These are phyloP conservation scores for Drosophila pseudoananassae DNA, from an alignment of 1,140 invertebrate genomes.

Conservation along the genomic window DNA sequence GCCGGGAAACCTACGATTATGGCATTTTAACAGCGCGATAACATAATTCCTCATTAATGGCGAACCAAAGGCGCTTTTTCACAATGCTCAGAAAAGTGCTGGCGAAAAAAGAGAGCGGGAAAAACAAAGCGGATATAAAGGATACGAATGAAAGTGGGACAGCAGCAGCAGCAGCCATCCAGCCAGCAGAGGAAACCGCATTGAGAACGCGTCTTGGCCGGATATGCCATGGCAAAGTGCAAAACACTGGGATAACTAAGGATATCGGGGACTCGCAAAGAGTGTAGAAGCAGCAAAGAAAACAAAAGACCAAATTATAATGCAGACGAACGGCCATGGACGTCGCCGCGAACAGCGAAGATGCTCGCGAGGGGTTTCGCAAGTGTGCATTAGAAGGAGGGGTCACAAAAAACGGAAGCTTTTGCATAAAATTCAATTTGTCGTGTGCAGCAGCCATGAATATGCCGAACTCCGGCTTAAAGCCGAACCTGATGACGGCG, in stretches of 20 bases:
- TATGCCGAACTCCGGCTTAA: constrained; percentile 68
- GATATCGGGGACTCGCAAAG: constrained; percentile 31
- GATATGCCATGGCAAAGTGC: constrained; percentile 59
- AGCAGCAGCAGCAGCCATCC: constrained; percentile 11
- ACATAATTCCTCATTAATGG: constrained; percentile 78
- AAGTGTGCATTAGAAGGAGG: constrained; percentile 29
- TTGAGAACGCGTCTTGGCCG: constrained; percentile 44
- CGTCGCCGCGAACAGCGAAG: constrained; percentile 36
- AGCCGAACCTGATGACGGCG: constrained; percentile 40
- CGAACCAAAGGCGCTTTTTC: constrained; percentile 51
- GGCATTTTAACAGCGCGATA: constrained; percentile 65
- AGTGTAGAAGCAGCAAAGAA: constrained; percentile 34
- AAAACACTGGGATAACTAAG: constrained; percentile 60
- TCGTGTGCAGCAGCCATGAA: constrained; percentile 80
- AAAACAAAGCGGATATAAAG: constrained; percentile 23
- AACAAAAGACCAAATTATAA: constrained; percentile 72
- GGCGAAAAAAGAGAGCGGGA: constrained; percentile 13
- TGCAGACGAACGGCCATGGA: constrained; percentile 64
- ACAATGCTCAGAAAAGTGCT: constrained; percentile 24
- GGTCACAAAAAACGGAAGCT: constrained; percentile 44
- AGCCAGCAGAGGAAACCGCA: constrained; percentile 33
- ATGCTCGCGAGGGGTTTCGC: constrained; percentile 9
- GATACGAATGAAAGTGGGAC: constrained; percentile 32
- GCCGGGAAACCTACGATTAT: constrained; percentile 21
- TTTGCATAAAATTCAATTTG: constrained; percentile 82